A percentile compares a stretch with the other conserved stretches of the same genome.
Conservation (phyloP, 2,113 vertebrate genomes). For the Stercorarius parasiticus region DNA sequence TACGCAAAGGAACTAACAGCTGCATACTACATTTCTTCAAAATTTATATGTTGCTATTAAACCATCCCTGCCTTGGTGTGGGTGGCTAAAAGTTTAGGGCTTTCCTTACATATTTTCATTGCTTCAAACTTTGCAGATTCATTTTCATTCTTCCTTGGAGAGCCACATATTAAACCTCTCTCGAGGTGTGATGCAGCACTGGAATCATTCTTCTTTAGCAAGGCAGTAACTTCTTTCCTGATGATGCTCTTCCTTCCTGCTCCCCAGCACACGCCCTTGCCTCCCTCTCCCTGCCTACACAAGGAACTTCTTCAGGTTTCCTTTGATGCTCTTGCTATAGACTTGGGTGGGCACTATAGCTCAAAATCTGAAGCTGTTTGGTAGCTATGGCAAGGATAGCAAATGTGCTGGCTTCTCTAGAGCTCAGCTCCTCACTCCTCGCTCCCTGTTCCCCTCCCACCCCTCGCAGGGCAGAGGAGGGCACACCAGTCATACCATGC, state of each 20-base stretch:
- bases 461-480: neutral
- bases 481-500: neutral
- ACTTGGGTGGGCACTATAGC: neutral
- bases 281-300: neutral
- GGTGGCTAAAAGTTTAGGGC: neutral
- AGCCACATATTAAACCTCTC: neutral
- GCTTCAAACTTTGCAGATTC: neutral
- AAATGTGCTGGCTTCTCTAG: neutral
- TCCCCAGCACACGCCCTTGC: neutral
- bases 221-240: neutral
- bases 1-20: neutral
- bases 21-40: neutral
- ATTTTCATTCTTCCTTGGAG: neutral
- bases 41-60: neutral
- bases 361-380: neutral
- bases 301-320: neutral
- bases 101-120: conserved; percentile 11
- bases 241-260: neutral
- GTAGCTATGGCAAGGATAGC: neutral
- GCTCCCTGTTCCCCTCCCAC: neutral
- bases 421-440: neutral
- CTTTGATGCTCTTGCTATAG: neutral
- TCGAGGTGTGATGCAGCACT: neutral
- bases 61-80: neutral
- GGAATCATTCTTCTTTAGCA: neutral